phyloP scores from a whole-genome alignment of 2,797 vertebrate genomes.

The Esox lucius region DNA sequence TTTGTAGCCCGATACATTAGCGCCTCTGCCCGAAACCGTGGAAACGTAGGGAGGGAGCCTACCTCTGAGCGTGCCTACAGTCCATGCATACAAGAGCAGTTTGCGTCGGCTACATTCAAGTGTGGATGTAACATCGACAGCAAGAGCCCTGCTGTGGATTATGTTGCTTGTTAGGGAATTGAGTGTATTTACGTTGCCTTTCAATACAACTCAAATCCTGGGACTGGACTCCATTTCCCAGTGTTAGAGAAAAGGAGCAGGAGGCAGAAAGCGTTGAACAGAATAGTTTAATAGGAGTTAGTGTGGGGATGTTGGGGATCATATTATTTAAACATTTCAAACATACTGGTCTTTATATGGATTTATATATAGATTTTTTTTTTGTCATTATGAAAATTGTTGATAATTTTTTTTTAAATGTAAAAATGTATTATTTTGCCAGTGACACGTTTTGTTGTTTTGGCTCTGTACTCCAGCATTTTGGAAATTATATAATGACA shows the following conservation, averaged over 20 bases:
- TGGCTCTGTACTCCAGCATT: too few relatives aligned
- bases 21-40: conserved; percentile 38
- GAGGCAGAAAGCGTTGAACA: background rate
- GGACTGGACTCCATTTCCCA: background rate
- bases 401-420: too few relatives aligned
- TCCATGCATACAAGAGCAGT: background rate
- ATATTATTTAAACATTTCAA: background rate
- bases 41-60: conserved; percentile 30
- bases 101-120: conserved; percentile 10
- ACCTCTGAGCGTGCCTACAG: conserved; percentile 15
- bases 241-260: background rate
- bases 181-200: background rate
- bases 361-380: too few relatives aligned
- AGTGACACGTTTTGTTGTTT: too few relatives aligned
- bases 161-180: background rate
- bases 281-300: background rate
- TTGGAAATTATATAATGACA: too few relatives aligned
- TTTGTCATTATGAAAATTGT: background rate
- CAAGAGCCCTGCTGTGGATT: background rate
- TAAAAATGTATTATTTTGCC: too few relatives aligned
- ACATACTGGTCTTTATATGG: background rate
- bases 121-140: background rate
- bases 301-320: background rate
- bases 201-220: background rate
- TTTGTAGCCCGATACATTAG: conserved; percentile 49